Conservation (phyloP, 2,888 invertebrate genomes). For the Protula sp. region DNA sequence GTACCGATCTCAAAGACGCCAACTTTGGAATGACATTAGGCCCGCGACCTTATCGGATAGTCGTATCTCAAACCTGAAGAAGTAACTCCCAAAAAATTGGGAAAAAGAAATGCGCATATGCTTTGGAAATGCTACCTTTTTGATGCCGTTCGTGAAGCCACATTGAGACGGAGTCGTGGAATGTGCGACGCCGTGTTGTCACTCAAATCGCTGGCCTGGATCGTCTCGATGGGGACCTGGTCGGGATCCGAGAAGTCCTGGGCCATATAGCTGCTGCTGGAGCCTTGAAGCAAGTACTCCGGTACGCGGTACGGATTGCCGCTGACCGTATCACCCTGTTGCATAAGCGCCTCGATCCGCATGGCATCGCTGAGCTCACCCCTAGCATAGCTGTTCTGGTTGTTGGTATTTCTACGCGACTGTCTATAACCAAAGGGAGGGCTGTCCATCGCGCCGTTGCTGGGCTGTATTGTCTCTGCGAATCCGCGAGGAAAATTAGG, state of each 20-base stretch:
- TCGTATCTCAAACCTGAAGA: too few species aligned
- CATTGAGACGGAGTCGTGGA: too few species aligned
- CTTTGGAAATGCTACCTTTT: too few species aligned
- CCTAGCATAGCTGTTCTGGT: neutral
- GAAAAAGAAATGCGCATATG: too few species aligned
- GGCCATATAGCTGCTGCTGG: neutral
- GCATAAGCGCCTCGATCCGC: neutral
- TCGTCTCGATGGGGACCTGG: conserved; percentile 9
- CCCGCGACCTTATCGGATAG: too few species aligned
- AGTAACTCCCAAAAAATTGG: too few species aligned
- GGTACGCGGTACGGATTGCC: neutral
- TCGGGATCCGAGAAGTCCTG: neutral
- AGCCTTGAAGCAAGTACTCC: too few species aligned
- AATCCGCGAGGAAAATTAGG: conserved; percentile 1
- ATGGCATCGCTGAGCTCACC: neutral
- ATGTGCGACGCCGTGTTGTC: too few species aligned
- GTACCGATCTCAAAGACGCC: too few species aligned
- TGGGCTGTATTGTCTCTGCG: neutral
- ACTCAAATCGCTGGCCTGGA: too few species aligned
- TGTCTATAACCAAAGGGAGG: neutral
- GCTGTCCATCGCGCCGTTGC: neutral
- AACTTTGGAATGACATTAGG: too few species aligned
- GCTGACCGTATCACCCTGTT: neutral
- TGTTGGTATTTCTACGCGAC: neutral
- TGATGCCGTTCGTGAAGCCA: too few species aligned